phyloP scores from a whole-genome alignment of 2,797 vertebrate species.

The Tarsius wallacei region DNA sequence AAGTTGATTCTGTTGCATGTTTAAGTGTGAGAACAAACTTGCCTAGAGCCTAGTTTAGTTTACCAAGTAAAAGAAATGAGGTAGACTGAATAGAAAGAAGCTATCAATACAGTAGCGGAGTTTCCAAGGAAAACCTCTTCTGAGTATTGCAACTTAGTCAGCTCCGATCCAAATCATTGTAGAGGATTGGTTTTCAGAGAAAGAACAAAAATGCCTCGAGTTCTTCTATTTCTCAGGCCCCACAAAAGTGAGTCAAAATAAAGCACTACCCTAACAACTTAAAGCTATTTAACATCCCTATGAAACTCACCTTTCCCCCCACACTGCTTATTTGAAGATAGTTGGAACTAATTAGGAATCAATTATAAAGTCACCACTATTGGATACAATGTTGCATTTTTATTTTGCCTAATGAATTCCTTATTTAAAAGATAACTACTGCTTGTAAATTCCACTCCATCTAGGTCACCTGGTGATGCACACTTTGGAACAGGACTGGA shows the following conservation, averaged over 20 bases:
- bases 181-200: background rate
- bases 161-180: background rate
- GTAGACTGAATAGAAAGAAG: background rate
- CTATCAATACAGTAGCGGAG: too few relatives aligned
- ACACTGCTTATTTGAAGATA: slow-evolving; percentile 28
- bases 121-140: slow-evolving; percentile 10
- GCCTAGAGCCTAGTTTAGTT: background rate
- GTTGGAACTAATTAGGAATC: background rate
- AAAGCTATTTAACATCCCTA: background rate
- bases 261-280: background rate
- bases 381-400: background rate
- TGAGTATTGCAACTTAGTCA: background rate
- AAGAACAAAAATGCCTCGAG: background rate
- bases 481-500: background rate
- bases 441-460: background rate
- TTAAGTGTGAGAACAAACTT: background rate
- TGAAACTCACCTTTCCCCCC: background rate
- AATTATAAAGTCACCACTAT: background rate
- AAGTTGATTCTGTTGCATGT: background rate
- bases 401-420: background rate
- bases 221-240: background rate
- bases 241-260: background rate
- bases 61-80: slow-evolving; percentile 26
- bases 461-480: slow-evolving; percentile 16
- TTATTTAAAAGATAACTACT: background rate